Evolutionary conservation across 2,888 invertebrate genomes (phyloP), one percentile per base, ranked within the genome.

Genomic region (Eutolmus rufibarbis): DNA sequence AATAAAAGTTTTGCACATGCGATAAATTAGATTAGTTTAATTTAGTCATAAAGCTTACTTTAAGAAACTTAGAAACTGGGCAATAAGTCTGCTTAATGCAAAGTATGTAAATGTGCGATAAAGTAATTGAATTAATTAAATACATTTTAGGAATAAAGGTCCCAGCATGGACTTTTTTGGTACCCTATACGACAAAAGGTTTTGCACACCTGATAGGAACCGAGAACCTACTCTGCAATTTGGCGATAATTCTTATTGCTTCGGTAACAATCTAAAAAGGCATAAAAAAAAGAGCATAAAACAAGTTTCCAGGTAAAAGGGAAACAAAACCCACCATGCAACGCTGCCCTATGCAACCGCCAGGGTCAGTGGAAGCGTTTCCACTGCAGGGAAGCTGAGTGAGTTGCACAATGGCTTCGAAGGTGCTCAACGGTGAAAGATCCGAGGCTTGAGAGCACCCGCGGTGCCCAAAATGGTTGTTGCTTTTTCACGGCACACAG

Each of bases 301-400:
- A 19, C 66, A 66, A 66, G 66, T 66, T 66, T 28, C 66, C 66
- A 66, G 66, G 66, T 66, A 66, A 66, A 66, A 66, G 66, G 66
- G 66, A 66, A 46, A 66, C 66, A 66, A 66, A 66, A 66, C 66
- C 66, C 9, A 19, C 28, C 66, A 66, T 66, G 66, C 66, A 66
- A 28, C 66, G 66, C 28, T 66, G 66, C 66, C 28, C 28, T 66
- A 66, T 66, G 66, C 66, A n/a, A 28, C 51, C 28, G 79, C 31
- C 79, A 79, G 79, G 79, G 79, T 79, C 79, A 79, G 79, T 51
- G 51, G 51, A 79, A 51, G 51, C 14, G 78, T 23, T 79, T 79
- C 43, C 46, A 77, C 79, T 79, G 79, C 79, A 79, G 79, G 78
- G 51, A 79, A 56, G 51, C 43, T 19, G 40, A 40, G 34, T 7